Evolutionary conservation across 2,888 invertebrate genomes (phyloP).

Genomic region (Dendrolimus houi): DNA sequence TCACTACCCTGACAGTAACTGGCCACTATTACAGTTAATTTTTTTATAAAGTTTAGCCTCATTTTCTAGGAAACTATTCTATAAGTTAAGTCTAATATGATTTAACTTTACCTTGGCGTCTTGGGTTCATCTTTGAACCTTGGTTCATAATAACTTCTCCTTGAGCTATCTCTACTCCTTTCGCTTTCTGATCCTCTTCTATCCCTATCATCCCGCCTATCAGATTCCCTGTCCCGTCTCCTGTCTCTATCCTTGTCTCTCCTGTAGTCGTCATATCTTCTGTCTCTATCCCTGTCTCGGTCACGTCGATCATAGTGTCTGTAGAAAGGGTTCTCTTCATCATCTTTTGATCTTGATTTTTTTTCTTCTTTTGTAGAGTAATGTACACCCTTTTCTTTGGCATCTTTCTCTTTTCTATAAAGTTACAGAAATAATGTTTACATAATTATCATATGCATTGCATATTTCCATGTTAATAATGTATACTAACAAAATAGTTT

Average conservation of each 20-base stretch:
- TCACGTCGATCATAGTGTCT: constrained; percentile 46
- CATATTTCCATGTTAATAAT: neutral
- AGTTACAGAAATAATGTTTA: no score
- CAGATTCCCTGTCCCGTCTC: constrained; percentile 25
- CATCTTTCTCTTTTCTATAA: constrained; percentile 66
- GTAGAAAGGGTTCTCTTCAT: constrained; percentile 48
- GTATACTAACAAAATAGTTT: no score
- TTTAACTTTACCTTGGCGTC: constrained; percentile 80
- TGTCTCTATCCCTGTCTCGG: constrained; percentile 35
- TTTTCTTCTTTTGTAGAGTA: constrained; percentile 80
- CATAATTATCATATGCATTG: neutral
- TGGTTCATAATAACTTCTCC: constrained; percentile 74
- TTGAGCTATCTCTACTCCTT: constrained; percentile 50
- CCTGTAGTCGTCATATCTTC: constrained; percentile 25
- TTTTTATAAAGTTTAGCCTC: no score
- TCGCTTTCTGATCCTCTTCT: constrained; percentile 38
- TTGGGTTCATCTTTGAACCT: constrained; percentile 90
- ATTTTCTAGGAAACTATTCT: no score
- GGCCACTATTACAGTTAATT: no score
- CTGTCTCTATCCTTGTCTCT: constrained; percentile 32
- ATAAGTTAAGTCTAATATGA: no score
- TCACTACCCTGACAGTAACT: no score
- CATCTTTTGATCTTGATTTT: constrained; percentile 48
- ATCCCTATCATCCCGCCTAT: constrained; percentile 27
- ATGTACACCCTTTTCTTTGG: constrained; percentile 83